These are phyloP conservation scores for Tyrophagus putrescentiae DNA, from an alignment of 1,140 invertebrate genomes.

Conservation along the genomic window DNA sequence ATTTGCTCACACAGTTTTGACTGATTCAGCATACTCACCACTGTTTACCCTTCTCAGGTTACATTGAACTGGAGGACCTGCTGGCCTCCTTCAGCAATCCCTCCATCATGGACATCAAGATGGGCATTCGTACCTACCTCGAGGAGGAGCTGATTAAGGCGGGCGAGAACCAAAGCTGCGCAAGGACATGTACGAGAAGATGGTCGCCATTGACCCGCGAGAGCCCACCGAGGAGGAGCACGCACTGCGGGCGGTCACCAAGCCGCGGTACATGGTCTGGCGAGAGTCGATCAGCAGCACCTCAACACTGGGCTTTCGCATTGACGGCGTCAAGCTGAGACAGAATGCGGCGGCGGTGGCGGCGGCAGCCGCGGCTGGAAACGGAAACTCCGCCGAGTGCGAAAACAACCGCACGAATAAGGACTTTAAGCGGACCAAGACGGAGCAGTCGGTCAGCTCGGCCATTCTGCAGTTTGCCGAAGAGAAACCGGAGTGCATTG, in stretches of 20 bases:
- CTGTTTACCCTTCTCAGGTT: conserved; percentile 37
- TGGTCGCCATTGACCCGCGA: conserved; percentile 79
- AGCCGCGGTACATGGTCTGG: conserved; percentile 94
- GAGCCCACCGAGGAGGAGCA: conserved; percentile 83
- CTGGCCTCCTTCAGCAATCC: conserved; percentile 74
- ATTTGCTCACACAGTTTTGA: conserved; percentile 1
- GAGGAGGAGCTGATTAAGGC: conserved; percentile 87
- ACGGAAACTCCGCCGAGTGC: no score
- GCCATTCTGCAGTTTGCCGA: conserved; percentile 67
- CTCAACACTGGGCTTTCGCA: conserved; percentile 79
- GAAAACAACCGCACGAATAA: conserved; percentile 60
- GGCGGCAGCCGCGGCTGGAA: no score
- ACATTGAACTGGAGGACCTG: conserved; percentile 79
- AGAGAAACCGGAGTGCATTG: conserved; percentile 56
- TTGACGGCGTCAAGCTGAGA: conserved; percentile 70
- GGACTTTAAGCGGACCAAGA: conserved; percentile 91
- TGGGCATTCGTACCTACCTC: conserved; percentile 81
- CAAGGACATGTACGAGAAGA: conserved; percentile 96
- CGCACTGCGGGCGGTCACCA: conserved; percentile 71
- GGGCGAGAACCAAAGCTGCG: conserved; percentile 81
- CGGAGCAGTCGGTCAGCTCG: conserved; percentile 57
- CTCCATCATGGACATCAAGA: conserved; percentile 93
- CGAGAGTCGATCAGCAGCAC: conserved; percentile 92
- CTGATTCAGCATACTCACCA: conserved; percentile 7
- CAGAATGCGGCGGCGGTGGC: conserved; percentile 34